Evolutionary conservation across 2,888 invertebrate species (phyloP).

Genomic region (Dynastes grantii): DNA sequence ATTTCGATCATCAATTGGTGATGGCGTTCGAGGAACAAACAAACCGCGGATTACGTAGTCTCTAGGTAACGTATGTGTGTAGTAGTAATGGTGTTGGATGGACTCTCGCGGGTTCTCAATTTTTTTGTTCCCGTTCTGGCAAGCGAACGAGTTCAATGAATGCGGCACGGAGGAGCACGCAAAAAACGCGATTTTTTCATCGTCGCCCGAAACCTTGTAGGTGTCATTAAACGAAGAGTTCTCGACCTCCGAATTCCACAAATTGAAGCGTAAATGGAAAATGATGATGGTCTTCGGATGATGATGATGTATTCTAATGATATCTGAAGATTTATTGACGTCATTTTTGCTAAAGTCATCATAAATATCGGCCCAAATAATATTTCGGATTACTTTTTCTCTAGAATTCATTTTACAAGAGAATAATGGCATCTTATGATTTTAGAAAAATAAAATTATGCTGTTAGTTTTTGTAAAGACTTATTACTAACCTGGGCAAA

Average conservation of each 20-base stretch:
- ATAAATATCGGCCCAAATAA: not conserved
- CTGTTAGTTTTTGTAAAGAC: too few species aligned
- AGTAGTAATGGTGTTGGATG: slow-evolving; percentile 15
- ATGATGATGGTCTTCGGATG: not conserved
- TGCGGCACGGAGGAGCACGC: slow-evolving; percentile 29
- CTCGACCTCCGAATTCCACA: slow-evolving; percentile 46
- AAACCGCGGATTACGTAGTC: slow-evolving; percentile 26
- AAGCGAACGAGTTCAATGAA: slow-evolving; percentile 39
- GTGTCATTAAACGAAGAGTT: slow-evolving; percentile 46
- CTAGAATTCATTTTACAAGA: too few species aligned
- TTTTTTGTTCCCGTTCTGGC: slow-evolving; percentile 13
- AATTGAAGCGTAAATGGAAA: slow-evolving; percentile 26
- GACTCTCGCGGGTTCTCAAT: not conserved
- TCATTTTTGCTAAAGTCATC: not conserved
- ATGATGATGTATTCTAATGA: slow-evolving; percentile 11
- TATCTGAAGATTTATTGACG: not conserved
- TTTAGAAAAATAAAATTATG: too few species aligned
- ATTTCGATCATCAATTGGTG: slow-evolving; percentile 14
- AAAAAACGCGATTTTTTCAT: slow-evolving; percentile 29
- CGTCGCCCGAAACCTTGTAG: slow-evolving; percentile 47
- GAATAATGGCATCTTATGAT: too few species aligned
- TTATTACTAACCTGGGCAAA: too few species aligned
- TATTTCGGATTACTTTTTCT: not conserved
- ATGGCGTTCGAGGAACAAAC: slow-evolving; percentile 6
- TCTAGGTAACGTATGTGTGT: not conserved